Conservation (phyloP, 2,113 vertebrate genomes). For the Nicator chloris region DNA sequence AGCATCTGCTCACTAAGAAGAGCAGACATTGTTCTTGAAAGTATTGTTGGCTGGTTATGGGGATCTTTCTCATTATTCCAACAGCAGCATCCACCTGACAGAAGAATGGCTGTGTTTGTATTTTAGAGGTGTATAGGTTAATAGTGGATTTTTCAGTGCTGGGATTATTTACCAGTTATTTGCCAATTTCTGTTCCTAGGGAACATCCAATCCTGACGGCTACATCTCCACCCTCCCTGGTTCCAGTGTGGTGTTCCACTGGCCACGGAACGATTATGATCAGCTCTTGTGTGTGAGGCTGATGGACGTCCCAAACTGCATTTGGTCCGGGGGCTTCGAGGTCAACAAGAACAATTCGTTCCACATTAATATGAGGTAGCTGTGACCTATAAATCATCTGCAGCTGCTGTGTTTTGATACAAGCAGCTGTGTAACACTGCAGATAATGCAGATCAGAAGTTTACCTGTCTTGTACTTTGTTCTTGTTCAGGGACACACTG, state of each 20-base stretch:
- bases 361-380: constrained; percentile 97
- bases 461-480: background rate
- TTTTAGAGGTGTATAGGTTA: background rate
- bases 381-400: background rate
- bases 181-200: constrained; percentile 67
- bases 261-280: constrained; percentile 97
- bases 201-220: constrained; percentile 86
- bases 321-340: constrained; percentile 97
- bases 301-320: constrained; percentile 89
- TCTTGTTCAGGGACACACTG: constrained; percentile 81
- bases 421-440: background rate
- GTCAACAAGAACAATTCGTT: constrained; percentile 97
- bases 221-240: constrained; percentile 96
- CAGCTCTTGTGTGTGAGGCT: constrained; percentile 92
- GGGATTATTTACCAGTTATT: background rate
- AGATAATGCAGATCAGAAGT: background rate
- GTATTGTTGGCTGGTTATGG: background rate
- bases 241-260: constrained; percentile 96
- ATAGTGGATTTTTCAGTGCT: background rate
- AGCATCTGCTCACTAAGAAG: background rate
- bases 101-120: background rate
- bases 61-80: background rate
- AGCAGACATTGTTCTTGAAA: background rate
- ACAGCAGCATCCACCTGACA: too few species aligned
- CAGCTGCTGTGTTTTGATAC: background rate